Evolutionary conservation across 2,888 invertebrate genomes (phyloP).

Genomic region (Philaethria dido): DNA sequence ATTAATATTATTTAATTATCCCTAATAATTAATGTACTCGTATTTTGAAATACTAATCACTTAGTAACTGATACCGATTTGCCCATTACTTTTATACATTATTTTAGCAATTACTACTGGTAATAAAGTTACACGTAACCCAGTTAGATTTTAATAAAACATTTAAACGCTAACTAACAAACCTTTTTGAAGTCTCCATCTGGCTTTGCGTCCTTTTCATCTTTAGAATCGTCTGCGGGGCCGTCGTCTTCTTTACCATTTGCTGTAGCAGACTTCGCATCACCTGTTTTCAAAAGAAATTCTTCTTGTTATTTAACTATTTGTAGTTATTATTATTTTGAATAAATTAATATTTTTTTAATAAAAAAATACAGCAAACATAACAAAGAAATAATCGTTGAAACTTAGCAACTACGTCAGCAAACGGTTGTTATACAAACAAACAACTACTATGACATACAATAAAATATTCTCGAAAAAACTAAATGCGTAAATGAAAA

Average conservation of each 20-base stretch:
- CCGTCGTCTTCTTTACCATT: slow-evolving; percentile 74
- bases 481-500: slow-evolving; percentile 3
- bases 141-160: not conserved
- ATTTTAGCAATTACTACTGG: too few relatives aligned
- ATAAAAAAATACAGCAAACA: too few relatives aligned
- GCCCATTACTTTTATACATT: too few relatives aligned
- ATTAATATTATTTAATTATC: too few relatives aligned
- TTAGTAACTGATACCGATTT: too few relatives aligned
- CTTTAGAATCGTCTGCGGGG: slow-evolving; percentile 68
- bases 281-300: slow-evolving; percentile 54
- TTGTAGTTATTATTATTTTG: not conserved
- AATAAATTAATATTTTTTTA: not conserved
- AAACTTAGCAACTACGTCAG: not conserved
- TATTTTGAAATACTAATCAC: too few relatives aligned
- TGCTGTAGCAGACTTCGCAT: slow-evolving; percentile 73
- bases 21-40: too few relatives aligned
- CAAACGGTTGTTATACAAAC: not conserved
- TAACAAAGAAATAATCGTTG: too few relatives aligned
- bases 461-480: slow-evolving; percentile 7
- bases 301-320: not conserved
- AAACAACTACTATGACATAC: not conserved
- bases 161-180: slow-evolving; percentile 25
- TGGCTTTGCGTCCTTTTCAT: slow-evolving; percentile 67
- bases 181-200: slow-evolving; percentile 75
- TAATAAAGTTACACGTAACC: too few relatives aligned